A percentile compares a stretch with the other conserved stretches of the same genome.
These are phyloP conservation scores for Cryptoblepharus egeriae DNA, from an alignment of 2,797 vertebrate species.

Conservation along the genomic window DNA sequence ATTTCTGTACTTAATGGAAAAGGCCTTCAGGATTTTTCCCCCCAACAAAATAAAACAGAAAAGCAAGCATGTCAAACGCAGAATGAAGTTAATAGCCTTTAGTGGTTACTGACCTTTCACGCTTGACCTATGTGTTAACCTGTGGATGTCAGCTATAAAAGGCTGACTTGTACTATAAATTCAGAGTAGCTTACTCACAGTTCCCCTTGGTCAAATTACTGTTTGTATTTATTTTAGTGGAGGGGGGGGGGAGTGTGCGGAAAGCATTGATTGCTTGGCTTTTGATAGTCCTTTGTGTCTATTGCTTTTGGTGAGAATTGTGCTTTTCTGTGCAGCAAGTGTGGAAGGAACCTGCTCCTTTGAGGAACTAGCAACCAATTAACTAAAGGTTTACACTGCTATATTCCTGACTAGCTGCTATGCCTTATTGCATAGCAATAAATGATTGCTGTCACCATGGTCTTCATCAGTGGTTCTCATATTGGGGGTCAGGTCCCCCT, in stretches of 20 bases:
- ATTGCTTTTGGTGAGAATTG: not conserved
- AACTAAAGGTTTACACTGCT: not conserved
- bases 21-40: slow-evolving; percentile 1
- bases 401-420: not conserved
- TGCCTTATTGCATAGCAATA: not conserved
- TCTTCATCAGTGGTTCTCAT: too few relatives aligned
- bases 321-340: not conserved
- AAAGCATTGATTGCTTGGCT: slow-evolving; percentile 3
- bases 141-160: not conserved
- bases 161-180: not conserved
- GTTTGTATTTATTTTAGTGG: slow-evolving; percentile 27
- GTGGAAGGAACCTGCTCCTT: too few relatives aligned
- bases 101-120: not conserved
- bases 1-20: slow-evolving; percentile 21
- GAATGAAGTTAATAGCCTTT: not conserved
- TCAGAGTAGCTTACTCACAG: slow-evolving; percentile 3
- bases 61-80: slow-evolving; percentile 13
- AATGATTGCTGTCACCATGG: too few relatives aligned
- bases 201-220: slow-evolving; percentile 15
- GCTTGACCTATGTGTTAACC: slow-evolving; percentile 32
- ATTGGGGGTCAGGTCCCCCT: too few relatives aligned
- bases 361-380: not conserved
- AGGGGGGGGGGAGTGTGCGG: not conserved
- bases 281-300: not conserved
- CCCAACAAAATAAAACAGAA: slow-evolving; percentile 9